phyloP scores from a whole-genome alignment of 2,797 vertebrate species.

The Propithecus perrieri region DNA sequence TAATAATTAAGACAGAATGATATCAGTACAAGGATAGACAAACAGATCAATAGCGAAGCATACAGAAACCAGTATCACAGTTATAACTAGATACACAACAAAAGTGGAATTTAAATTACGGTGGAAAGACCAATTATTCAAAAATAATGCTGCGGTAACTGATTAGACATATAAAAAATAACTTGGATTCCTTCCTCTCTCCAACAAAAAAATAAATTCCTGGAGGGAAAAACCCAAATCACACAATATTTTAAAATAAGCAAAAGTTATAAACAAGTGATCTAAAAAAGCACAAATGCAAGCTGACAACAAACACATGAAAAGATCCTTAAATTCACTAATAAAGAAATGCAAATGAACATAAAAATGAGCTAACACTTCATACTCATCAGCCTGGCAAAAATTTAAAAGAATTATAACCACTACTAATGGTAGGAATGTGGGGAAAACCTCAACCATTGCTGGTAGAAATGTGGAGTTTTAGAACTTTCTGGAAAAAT shows the following conservation, averaged over 20 bases:
- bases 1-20: slow-evolving; percentile 31
- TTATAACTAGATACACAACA: not conserved
- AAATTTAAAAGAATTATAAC: not conserved
- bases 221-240: not conserved
- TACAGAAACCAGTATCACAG: not conserved
- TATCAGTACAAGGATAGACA: not conserved
- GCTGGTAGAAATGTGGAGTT: not conserved
- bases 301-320: not conserved
- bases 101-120: not conserved
- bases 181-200: not conserved
- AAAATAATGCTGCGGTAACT: not conserved
- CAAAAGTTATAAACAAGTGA: not conserved
- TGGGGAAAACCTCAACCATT: not conserved
- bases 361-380: not conserved
- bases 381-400: not conserved
- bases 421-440: not conserved
- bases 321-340: not conserved
- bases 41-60: not conserved
- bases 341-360: not conserved
- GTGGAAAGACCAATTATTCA: not conserved
- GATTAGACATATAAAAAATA: not conserved
- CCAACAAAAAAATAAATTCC: not conserved
- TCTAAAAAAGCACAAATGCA: not conserved
- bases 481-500: not conserved
- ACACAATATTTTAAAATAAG: not conserved